Conservation (phyloP, 2,888 invertebrate species). For the Cylindroiulus punctatus region DNA sequence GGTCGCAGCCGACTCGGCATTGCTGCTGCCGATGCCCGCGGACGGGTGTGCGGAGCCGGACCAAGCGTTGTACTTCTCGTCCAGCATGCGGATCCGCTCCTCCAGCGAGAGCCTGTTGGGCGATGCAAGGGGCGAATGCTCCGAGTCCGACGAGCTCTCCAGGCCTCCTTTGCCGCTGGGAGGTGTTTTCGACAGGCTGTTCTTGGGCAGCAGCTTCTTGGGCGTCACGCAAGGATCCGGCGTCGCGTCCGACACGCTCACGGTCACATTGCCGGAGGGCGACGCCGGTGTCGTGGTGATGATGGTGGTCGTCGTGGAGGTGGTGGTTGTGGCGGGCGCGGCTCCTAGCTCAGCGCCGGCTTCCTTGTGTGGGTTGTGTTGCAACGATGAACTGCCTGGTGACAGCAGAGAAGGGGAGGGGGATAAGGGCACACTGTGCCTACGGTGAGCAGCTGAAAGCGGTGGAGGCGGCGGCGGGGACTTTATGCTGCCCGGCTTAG, state of each 20-base stretch:
- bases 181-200: neutral
- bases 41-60: conserved; percentile 66
- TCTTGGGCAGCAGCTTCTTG: neutral
- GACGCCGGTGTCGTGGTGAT: conserved; percentile 35
- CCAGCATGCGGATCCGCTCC: conserved; percentile 89
- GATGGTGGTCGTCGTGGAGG: conserved; percentile 21
- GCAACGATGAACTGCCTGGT: neutral
- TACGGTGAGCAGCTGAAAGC: conserved; percentile 25
- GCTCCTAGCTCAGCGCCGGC: neutral
- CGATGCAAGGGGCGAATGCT: conserved; percentile 67
- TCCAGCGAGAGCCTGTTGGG: conserved; percentile 75
- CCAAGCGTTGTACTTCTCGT: conserved; percentile 94
- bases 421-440: conserved; percentile 49
- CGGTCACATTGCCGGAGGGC: neutral
- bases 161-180: conserved; percentile 2
- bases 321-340: neutral
- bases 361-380: conserved; percentile 40
- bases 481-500: conserved; percentile 53
- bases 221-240: neutral
- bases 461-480: conserved; percentile 50
- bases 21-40: conserved; percentile 41
- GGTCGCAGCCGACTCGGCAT: conserved; percentile 48
- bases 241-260: neutral
- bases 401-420: conserved; percentile 20
- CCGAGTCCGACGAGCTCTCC: conserved; percentile 56